Base-by-base conservation (phyloP, 2,113 vertebrate species). In the Saguinus imperator region DNA sequence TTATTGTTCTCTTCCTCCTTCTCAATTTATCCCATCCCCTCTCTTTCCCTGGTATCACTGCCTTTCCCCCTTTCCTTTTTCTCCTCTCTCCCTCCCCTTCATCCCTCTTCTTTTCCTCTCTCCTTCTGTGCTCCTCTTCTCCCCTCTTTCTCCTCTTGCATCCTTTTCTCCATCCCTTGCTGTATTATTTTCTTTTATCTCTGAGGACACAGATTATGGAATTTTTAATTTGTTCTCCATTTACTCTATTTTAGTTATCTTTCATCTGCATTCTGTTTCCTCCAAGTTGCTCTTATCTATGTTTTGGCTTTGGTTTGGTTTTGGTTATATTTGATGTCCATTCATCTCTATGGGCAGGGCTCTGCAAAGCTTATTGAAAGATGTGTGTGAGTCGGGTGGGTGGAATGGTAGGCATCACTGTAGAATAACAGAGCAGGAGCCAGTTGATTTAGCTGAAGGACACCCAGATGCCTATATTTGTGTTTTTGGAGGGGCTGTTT, bases 231-330 rank as follows among this genome's bases (percentile, higher is more conserved):
- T 84, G n/a, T 81, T 73, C 11, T 57, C 91, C n/a, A 72, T 77
- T 91, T 43, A 27, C 40, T 82, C 94, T 75, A 14, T 75, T 92
- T 70, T 32, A 5, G 3, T 80, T 86, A 64, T 35, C 55, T 48
- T 90, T 86, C 8, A n/a, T 85, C 57, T 77, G 3, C 17, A 45
- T 43, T 75, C 37, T 29, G 27, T 29, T 29, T 64, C 61, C 61
- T 64, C 61, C 25, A 64, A 29, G 61, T 13, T 29, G 61, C 61
- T 64, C 61, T 64, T 29, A 64, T 64, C 58, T 61, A 4, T 61
- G 61, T 64, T 64, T 80, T 91, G 66, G 18, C 76, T 94, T 82
- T 89, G 27, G 68, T 64, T 80, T 91, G 66, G 18, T 82, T 94
- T 82, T 91, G 29, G 58, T 37, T n/a, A 75, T 72, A 29, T 77